phyloP scores from a whole-genome alignment of 2,113 vertebrate genomes.

The Takifugu flavidus region DNA sequence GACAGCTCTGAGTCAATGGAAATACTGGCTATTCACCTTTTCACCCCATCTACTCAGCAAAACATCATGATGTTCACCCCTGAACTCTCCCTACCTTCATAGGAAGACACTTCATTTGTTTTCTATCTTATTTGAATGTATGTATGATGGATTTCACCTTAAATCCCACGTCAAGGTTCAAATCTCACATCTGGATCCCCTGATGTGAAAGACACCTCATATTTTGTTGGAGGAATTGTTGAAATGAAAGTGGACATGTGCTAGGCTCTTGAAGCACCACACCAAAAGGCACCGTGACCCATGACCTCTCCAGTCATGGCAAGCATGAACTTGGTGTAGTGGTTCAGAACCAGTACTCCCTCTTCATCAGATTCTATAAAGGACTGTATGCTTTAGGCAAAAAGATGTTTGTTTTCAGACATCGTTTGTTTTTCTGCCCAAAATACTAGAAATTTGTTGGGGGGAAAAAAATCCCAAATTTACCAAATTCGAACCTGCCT shows the following conservation, averaged over 20 bases:
- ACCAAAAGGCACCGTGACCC: too few relatives aligned
- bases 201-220: constrained; percentile 37
- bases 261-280: too few relatives aligned
- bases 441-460: too few relatives aligned
- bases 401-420: too few relatives aligned
- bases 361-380: too few relatives aligned
- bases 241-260: constrained; percentile 30
- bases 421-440: too few relatives aligned
- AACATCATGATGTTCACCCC: constrained; percentile 9
- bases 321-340: too few relatives aligned
- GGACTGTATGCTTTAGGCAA: too few relatives aligned
- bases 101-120: constrained; percentile 28
- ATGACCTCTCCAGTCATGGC: too few relatives aligned
- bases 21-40: constrained; percentile 30
- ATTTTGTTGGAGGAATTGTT: constrained; percentile 42
- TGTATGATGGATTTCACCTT: constrained; percentile 42
- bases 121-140: constrained; percentile 32
- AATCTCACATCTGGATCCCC: constrained; percentile 51
- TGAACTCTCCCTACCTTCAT: constrained; percentile 19
- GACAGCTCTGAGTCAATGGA: constrained; percentile 29
- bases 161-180: constrained; percentile 36
- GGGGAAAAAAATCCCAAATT: too few relatives aligned
- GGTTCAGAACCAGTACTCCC: too few relatives aligned
- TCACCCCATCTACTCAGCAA: constrained; percentile 39
- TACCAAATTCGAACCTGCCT: too few relatives aligned